Evolutionary conservation across 2,888 invertebrate species (phyloP), one percentile per base, ranked within the genome.

Genomic region (Clepsis dumicolana): DNA sequence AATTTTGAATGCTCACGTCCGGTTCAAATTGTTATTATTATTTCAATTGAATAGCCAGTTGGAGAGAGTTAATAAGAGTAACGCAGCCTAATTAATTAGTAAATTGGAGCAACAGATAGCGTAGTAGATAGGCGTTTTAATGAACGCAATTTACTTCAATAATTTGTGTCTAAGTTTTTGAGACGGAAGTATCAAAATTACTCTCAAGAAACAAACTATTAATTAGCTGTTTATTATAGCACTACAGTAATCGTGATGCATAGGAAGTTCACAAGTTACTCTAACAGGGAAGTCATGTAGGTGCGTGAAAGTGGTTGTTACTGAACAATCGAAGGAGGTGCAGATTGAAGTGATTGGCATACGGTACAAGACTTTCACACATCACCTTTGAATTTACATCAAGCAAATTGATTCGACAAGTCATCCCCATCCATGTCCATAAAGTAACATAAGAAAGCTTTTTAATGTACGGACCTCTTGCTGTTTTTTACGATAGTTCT

Each of bases 141-240:
- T 75, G 61, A 44, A 53, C 52, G n/a, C 65, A 70, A 65, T 57
- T 64, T 63, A 60, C 29, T 35, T 57, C 57, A 63, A 52, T 27
- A 61, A 74, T 72, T 73, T 65, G 71, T 72, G 65, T 72, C 71
- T 65, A 56, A 61, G 67, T 66, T 83, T 81, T 75, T 69, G 71
- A 72, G 74, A 77, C 83, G 88, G 89, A 89, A 88, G 87, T 80
- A 81, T 85, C 84, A 83, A 84, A 87, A 86, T 78, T 2, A 83
- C 80, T 75, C 78, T 87, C 89, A 87, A 80, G 85, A 83, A 77
- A 66, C 73, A 69, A 78, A 74, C 75, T 87, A 87, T 86, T 88
- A 85, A 86, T 77, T 54, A 82, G 77, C 77, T 77, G 81, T 79
- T 84, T 84, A 78, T 83, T 83, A 80, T 84, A 80, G 85, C 83